Evolutionary conservation across 2,888 invertebrate species (phyloP), one percentile per base, ranked within the genome.

Genomic region (Folsomia candida): DNA sequence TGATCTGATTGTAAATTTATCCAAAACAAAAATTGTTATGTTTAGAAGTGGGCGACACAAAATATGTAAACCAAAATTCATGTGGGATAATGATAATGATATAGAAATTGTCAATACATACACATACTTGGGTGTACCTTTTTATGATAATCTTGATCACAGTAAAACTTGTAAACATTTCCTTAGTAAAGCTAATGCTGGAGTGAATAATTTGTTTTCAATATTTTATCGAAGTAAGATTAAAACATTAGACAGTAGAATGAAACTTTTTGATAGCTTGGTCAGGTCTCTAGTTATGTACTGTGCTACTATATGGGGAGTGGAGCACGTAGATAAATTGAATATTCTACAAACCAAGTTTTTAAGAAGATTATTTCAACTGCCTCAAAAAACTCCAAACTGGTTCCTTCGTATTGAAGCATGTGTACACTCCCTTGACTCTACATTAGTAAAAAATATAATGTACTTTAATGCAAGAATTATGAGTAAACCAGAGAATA

Each of bases 41-140:
- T 65, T 65, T 20, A 20, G 51, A 20, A 54, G 18, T 18, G 51
- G 26, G 24, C 20, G 27, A 54, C 18, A 27, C 4, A 51, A 54
- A 27, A 20, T 26, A 60, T 11, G 6, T 22, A 60, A 51, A 65
- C 54, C 54, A 24, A 24, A 51, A 9, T n/a, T 51, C 20, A 24
- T 26, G 14, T 65, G 51, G 51, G 47, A 20, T 1, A 54, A 65
- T 20, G 65, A 65, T 20, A 27, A 4, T 3, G 18, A 2, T 9
- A 51, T 65, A 4, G 65, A 65, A 24, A 6, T 47, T 26, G 65
- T 65, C 1, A 27, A 25, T 24, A 26, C 20, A n/a, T 65, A 65
- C n/a, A 65, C 65, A 25, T 65, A 65, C 24, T 25, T 65, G 6
- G 65, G 65, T 14, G 65, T 65, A 2, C 51, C 65, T 20, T 65